Evolutionary conservation across 2,797 vertebrate species (phyloP), one percentile per base, ranked within the genome.

Genomic region (Sebastolobus alascanus): DNA sequence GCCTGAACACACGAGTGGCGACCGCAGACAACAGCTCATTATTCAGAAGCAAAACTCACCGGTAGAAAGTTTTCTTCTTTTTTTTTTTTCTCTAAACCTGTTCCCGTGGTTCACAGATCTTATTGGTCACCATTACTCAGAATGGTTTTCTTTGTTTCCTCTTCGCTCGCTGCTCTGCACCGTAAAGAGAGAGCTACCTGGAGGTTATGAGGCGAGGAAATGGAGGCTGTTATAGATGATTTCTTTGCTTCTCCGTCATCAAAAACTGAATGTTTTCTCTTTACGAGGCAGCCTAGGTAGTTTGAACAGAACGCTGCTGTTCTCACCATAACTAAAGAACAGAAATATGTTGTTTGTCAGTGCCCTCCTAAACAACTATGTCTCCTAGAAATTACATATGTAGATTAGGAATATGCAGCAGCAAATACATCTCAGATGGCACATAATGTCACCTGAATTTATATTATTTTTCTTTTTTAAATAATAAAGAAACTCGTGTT

Each of bases 21-120:
- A 11, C 37, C 2, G 3, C 73, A 73, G 58, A 65, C 37, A 7
- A 9, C 40, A 9, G 68, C 65, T 82, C 80, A 37, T 85, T 82
- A 82, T 77, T 79, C 37, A 68, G 22, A 50, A 37, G 67, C 18
- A 8, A 52, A 52, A 20, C 50, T 50, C 16, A 50, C 43, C 7
- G 8, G 16, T 20, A 20, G 43, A 18, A 50, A 8, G 43, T 0
- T 31, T 31, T 31, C 29, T 31, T 37, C 8, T 5, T n/a, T n/a
- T n/a, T n/a, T 5, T 52, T 18, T 65, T 43, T 8, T n/a, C 18
- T 11, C 20, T 6, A 10, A 64, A 29, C 65, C 38, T 54, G 1
- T 8, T 1, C n/a, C 50, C 4, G 20, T n/a, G 4, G 9, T 58
- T 33, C 18, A 2, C 52, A 18, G 9, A 46, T 59, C n/a, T 4